Evolutionary conservation across 2,113 vertebrate genomes (phyloP).

Genomic region (Diglossa brunneiventris): DNA sequence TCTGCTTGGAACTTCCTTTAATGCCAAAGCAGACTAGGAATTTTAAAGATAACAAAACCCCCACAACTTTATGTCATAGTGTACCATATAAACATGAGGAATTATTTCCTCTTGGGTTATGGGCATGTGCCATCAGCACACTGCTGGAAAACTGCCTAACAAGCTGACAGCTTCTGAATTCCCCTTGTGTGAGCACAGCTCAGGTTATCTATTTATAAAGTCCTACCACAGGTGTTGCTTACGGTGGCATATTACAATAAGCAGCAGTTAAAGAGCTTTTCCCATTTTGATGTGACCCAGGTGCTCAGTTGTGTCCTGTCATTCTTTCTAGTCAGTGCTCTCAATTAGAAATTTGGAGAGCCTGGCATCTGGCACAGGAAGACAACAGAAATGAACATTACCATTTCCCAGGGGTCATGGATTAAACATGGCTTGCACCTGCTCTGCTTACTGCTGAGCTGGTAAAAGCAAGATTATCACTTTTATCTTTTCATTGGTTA

Average conservation of each 20-base stretch:
- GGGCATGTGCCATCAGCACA: not conserved
- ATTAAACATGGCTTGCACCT: slow-evolving; percentile 53
- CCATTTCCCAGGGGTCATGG: slow-evolving; percentile 24
- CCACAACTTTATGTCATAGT: not conserved
- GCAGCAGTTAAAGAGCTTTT: slow-evolving; percentile 7
- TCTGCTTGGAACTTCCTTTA: not conserved
- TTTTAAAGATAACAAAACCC: not conserved
- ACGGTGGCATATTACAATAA: not conserved
- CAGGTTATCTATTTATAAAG: slow-evolving; percentile 43
- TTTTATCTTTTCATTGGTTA: not conserved
- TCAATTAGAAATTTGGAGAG: slow-evolving; percentile 4
- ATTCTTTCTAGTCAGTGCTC: not conserved
- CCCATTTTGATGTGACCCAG: not conserved
- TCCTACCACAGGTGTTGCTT: slow-evolving; percentile 23
- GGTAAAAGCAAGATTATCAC: slow-evolving; percentile 9
- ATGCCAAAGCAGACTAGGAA: not conserved
- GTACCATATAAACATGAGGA: not conserved
- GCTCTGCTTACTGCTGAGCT: slow-evolving; percentile 43
- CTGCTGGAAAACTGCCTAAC: slow-evolving; percentile 19
- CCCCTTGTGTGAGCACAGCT: not conserved
- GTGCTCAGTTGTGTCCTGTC: not conserved
- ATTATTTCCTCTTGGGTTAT: not conserved
- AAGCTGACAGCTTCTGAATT: slow-evolving; percentile 24
- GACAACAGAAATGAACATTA: not conserved
- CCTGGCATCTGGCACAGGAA: slow-evolving; percentile 25